These are phyloP conservation scores for Macrotis lagotis DNA, from an alignment of 2,113 vertebrate species.

Conservation along the genomic window DNA sequence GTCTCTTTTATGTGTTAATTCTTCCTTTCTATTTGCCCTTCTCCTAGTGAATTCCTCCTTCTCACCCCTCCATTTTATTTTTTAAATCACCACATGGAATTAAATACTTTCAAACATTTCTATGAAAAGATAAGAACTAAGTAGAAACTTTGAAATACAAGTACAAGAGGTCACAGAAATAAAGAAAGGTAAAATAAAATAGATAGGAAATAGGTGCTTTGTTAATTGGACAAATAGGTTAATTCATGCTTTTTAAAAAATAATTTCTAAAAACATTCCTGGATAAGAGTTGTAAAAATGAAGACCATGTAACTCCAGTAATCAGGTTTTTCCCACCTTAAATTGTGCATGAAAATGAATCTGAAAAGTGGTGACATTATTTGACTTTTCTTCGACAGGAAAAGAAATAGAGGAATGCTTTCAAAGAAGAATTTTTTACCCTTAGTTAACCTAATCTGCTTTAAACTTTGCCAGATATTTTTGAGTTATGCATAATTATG, in stretches of 20 bases:
- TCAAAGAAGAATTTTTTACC: slow-evolving; percentile 9
- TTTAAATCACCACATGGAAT: not conserved
- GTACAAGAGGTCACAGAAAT: not conserved
- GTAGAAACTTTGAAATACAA: not conserved
- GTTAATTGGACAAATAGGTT: not conserved
- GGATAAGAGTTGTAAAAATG: not conserved
- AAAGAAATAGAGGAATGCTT: not conserved
- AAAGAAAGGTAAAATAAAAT: not conserved
- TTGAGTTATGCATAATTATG: not conserved
- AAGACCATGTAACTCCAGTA: not conserved
- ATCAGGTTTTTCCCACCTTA: not conserved
- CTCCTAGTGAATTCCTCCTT: not conserved
- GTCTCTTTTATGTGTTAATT: not conserved
- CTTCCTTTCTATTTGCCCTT: not conserved
- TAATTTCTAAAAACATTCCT: not conserved
- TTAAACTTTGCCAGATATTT: not conserved
- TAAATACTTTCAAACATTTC: not conserved
- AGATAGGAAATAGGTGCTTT: not conserved
- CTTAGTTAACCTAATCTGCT: slow-evolving; percentile 9
- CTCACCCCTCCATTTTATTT: not conserved
- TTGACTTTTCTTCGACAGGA: slow-evolving; percentile 9
- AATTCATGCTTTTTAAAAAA: not conserved
- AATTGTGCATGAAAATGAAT: not conserved
- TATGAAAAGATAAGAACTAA: not conserved
- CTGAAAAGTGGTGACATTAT: slow-evolving; percentile 4